phyloP scores from a whole-genome alignment of 1,140 invertebrate genomes.

The Hycleus cichorii region DNA sequence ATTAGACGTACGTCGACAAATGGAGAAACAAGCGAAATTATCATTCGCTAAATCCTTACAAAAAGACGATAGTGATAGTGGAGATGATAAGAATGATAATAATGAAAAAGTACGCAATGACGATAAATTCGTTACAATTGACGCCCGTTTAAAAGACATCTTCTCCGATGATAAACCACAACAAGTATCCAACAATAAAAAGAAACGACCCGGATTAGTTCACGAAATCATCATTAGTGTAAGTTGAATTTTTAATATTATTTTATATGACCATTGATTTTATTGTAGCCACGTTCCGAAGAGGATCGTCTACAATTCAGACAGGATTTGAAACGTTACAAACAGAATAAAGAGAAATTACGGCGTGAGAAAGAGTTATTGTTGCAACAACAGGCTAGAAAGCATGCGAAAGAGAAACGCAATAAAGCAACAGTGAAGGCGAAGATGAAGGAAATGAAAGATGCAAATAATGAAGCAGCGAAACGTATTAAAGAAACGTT shows the following conservation, averaged over 20 bases:
- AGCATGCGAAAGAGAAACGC: constrained; percentile 18
- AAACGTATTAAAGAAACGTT: constrained; percentile 81
- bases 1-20: constrained; percentile 30
- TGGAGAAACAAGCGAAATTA: constrained; percentile 26
- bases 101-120: neutral
- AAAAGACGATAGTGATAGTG: too few relatives aligned
- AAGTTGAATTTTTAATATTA: constrained; percentile 38
- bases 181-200: constrained; percentile 20
- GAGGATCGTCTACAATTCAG: constrained; percentile 64
- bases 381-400: constrained; percentile 36
- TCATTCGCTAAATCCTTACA: neutral
- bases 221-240: constrained; percentile 64
- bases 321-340: constrained; percentile 57
- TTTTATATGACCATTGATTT: neutral
- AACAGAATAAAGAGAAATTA: constrained; percentile 72
- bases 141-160: constrained; percentile 32
- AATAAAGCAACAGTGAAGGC: constrained; percentile 37
- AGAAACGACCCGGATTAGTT: constrained; percentile 51
- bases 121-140: constrained; percentile 14
- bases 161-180: constrained; percentile 21
- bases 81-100: too few relatives aligned
- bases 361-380: constrained; percentile 57
- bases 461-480: constrained; percentile 46
- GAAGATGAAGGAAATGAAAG: constrained; percentile 39
- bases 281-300: constrained; percentile 61